These are phyloP conservation scores for Chloroclysta siterata DNA, from an alignment of 2,888 invertebrate genomes.

Conservation along the genomic window DNA sequence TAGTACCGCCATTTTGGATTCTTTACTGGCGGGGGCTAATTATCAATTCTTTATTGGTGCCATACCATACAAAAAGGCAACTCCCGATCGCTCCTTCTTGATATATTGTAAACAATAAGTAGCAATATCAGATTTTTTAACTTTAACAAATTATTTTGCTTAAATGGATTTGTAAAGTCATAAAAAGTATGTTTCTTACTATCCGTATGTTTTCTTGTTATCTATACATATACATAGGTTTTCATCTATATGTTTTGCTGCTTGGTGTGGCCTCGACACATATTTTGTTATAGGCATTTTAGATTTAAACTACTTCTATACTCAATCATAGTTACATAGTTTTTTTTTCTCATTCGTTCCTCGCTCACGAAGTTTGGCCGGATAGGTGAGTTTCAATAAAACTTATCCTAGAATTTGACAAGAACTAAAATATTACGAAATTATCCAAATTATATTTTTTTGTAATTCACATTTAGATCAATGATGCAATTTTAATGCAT, in stretches of 20 bases:
- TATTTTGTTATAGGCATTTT: conserved; percentile 8
- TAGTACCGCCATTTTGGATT: too few species aligned
- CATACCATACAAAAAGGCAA: too few species aligned
- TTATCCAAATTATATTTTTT: neutral
- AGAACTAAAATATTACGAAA: neutral
- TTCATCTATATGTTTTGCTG: conserved; percentile 9
- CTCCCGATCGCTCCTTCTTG: too few species aligned
- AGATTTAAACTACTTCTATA: conserved; percentile 19
- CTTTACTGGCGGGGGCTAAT: too few species aligned
- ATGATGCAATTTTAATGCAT: conserved; percentile 15
- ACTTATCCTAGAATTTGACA: conserved; percentile 8
- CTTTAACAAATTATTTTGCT: too few species aligned
- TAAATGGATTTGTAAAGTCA: too few species aligned
- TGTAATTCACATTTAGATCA: conserved; percentile 2
- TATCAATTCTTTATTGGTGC: too few species aligned
- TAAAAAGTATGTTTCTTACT: neutral
- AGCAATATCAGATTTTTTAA: too few species aligned
- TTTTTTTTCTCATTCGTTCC: conserved; percentile 33
- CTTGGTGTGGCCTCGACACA: conserved; percentile 3
- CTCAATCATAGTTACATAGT: conserved; percentile 32
- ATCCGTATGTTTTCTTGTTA: neutral
- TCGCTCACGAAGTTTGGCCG: conserved; percentile 37
- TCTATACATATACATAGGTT: neutral
- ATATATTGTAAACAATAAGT: too few species aligned
- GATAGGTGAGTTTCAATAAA: conserved; percentile 33